A percentile compares a stretch with the other conserved stretches of the same genome.
Evolutionary conservation across 2,113 vertebrate species (phyloP).

Genomic region (Tachuris rubrigastra): DNA sequence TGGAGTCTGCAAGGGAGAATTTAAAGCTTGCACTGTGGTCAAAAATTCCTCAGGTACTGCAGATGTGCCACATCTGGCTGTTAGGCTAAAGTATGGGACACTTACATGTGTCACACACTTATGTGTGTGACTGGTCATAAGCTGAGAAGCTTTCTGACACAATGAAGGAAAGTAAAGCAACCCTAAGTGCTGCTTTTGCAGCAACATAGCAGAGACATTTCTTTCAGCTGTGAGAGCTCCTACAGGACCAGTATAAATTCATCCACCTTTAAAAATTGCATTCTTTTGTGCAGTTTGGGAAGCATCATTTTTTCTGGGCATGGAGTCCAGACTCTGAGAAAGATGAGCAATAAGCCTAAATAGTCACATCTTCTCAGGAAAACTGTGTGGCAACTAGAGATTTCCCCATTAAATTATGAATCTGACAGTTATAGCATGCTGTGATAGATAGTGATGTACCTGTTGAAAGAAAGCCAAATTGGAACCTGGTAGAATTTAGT

Average conservation of each 20-base stretch:
- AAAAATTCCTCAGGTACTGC: background rate
- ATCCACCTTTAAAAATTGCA: background rate
- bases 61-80: background rate
- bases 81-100: background rate
- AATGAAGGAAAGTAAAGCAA: background rate
- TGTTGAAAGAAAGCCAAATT: background rate
- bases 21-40: background rate
- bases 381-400: background rate
- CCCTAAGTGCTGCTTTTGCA: background rate
- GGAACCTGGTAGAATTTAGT: background rate
- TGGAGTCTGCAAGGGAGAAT: background rate
- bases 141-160: background rate
- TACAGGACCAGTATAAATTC: background rate
- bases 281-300: background rate
- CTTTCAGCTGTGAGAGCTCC: background rate
- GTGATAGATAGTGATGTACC: background rate
- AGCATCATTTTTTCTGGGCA: background rate
- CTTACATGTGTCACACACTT: too few species aligned
- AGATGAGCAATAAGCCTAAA: background rate
- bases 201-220: background rate
- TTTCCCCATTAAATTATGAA: background rate
- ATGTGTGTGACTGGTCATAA: background rate
- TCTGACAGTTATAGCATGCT: background rate
- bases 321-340: background rate
- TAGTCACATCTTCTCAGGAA: background rate